These are phyloP conservation scores for Ciconia stormi DNA, from an alignment of 2,113 vertebrate genomes.

Conservation along the genomic window DNA sequence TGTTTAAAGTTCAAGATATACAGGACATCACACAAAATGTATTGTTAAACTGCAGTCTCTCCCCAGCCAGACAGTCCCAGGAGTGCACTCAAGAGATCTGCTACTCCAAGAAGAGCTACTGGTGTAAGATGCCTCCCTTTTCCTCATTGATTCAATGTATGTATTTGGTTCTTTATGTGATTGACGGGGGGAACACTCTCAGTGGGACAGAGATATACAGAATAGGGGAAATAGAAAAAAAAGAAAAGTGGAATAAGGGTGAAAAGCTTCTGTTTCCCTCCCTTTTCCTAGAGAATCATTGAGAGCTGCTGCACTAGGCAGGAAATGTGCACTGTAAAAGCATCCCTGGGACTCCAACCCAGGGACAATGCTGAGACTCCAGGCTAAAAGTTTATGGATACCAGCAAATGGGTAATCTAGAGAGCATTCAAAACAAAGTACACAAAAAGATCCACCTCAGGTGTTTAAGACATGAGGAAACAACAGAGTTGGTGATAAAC, in stretches of 20 bases:
- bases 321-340: neutral
- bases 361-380: neutral
- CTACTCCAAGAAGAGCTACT: neutral
- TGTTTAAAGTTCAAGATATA: neutral
- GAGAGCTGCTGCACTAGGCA: neutral
- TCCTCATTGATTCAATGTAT: neutral
- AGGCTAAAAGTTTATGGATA: neutral
- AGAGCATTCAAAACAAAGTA: neutral
- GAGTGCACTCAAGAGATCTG: neutral
- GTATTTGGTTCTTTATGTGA: neutral
- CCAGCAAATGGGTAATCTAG: neutral
- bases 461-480: neutral
- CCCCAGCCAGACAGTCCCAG: neutral
- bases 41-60: neutral
- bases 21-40: neutral
- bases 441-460: neutral
- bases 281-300: neutral
- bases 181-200: neutral
- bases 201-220: neutral
- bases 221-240: neutral
- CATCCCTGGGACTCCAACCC: neutral
- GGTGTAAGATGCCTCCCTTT: neutral
- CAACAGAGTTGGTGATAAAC: neutral
- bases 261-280: neutral
- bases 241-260: neutral